phyloP scores from a whole-genome alignment of 30 jellyfish, hydroid and myxozoan genomes.

The Chironex yamaguchii region DNA sequence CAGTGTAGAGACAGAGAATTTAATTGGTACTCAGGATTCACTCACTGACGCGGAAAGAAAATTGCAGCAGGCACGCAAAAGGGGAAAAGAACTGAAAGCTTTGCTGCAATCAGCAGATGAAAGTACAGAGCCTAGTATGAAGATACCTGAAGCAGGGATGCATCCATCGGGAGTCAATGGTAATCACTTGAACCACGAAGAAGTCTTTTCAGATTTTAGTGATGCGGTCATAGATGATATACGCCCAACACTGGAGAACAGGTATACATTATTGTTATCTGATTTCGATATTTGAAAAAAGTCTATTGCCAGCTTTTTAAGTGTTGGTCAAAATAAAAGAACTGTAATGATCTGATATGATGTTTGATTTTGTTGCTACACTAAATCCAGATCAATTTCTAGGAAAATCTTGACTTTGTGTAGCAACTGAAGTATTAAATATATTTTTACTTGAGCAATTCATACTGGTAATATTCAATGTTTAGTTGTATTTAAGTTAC shows the following conservation, averaged over 20 bases:
- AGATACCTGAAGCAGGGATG: background rate
- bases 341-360: no score
- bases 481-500: no score
- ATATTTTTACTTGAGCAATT: no score
- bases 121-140: constrained; percentile 52
- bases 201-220: background rate
- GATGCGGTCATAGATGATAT: background rate
- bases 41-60: background rate
- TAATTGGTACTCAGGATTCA: background rate
- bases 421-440: no score
- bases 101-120: constrained; percentile 54
- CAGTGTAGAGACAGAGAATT: background rate
- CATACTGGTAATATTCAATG: no score
- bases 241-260: background rate
- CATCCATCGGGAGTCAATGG: background rate
- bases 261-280: background rate
- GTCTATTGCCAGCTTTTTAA: no score
- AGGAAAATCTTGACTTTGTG: no score
- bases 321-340: no score
- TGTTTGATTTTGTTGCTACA: no score
- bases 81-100: constrained; percentile 58
- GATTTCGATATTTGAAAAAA: no score
- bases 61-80: constrained; percentile 26
- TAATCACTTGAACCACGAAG: background rate
- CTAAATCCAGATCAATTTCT: no score